Evolutionary conservation across 1,140 invertebrate genomes (phyloP).

Genomic region (Lasaia peninsularis): DNA sequence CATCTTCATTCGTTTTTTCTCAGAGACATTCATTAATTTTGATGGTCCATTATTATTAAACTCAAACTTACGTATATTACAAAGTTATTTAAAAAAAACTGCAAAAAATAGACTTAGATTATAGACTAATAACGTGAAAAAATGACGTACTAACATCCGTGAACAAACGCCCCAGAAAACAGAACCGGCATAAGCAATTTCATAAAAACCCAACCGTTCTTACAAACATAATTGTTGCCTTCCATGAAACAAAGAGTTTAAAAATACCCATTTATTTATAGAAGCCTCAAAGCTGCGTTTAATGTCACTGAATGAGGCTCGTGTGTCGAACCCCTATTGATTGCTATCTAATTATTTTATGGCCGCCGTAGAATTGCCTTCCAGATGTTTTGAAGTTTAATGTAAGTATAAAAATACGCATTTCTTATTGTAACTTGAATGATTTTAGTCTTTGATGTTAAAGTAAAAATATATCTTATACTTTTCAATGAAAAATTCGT

Average conservation of each 20-base stretch:
- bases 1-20: no score
- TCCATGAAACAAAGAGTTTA: not conserved
- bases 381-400: not conserved
- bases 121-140: no score
- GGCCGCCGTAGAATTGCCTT: not conserved
- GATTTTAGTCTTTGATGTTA: no score
- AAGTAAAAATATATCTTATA: no score
- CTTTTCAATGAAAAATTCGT: no score
- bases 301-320: not conserved
- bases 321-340: not conserved
- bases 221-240: not conserved
- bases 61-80: no score
- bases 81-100: no score
- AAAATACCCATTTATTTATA: constrained; percentile 9
- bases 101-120: no score
- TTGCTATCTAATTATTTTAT: constrained; percentile 6
- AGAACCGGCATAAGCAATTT: not conserved
- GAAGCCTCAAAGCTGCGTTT: not conserved
- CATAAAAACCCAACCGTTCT: constrained; percentile 1
- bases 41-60: no score
- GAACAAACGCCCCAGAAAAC: not conserved
- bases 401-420: not conserved
- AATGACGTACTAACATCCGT: not conserved
- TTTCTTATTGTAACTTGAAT: no score
- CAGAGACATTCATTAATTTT: no score